phyloP scores from a whole-genome alignment of 2,113 vertebrate species.

The Crotalus viridis region DNA sequence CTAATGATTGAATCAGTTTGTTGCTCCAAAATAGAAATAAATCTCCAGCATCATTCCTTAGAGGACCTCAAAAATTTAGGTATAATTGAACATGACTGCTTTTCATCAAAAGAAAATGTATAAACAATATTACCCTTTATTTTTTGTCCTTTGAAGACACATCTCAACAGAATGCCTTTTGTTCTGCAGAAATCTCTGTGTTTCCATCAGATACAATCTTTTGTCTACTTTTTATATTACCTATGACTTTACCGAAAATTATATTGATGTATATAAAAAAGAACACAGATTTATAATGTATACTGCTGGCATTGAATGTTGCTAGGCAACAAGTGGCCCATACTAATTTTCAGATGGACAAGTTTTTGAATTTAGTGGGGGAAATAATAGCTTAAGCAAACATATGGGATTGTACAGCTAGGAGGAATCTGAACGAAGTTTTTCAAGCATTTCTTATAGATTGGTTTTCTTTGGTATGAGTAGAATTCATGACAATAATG shows the following conservation, averaged over 20 bases:
- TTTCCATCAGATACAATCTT: background rate
- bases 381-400: background rate
- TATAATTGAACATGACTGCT: background rate
- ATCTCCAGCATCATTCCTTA: background rate
- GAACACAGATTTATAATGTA: slow-evolving; percentile 37
- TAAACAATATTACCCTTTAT: background rate
- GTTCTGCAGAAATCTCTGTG: background rate
- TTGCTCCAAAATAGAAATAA: background rate
- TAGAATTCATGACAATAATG: background rate
- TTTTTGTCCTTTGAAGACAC: background rate
- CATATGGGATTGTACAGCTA: background rate
- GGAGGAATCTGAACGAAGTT: background rate
- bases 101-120: background rate
- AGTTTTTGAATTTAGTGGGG: background rate
- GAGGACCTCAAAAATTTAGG: background rate
- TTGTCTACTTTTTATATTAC: background rate
- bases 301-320: slow-evolving; percentile 32
- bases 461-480: background rate
- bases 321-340: slow-evolving; percentile 45
- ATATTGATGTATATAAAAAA: slow-evolving; percentile 34
- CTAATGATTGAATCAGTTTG: background rate
- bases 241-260: slow-evolving; percentile 11
- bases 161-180: background rate
- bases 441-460: background rate
- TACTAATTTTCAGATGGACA: slow-evolving; percentile 19